Evolutionary conservation across 2,888 invertebrate species (phyloP).

Genomic region (Phymatocera aterrima): DNA sequence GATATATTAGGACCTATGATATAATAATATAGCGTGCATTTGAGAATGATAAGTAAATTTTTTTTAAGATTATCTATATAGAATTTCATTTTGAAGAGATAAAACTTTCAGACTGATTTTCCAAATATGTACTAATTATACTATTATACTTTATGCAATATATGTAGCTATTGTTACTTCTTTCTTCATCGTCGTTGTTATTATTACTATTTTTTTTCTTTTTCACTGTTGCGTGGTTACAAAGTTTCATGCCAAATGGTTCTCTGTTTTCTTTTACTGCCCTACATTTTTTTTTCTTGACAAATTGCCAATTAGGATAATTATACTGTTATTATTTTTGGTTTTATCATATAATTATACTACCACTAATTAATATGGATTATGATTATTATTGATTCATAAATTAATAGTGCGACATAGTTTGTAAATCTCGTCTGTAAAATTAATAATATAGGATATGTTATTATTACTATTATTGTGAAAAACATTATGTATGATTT

Average conservation of each 20-base stretch:
- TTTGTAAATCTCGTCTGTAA: conserved; percentile 30
- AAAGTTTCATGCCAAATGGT: conserved; percentile 20
- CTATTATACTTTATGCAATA: not conserved
- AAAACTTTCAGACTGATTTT: not conserved
- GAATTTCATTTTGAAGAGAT: not conserved
- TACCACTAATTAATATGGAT: conserved; percentile 11
- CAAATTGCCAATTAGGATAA: conserved; percentile 2
- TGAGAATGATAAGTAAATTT: not conserved
- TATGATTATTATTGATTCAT: not conserved
- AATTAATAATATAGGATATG: conserved; percentile 29
- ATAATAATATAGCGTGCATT: not conserved
- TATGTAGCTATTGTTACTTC: too few relatives aligned
- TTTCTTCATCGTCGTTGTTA: not conserved
- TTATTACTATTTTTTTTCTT: not conserved
- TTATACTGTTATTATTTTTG: conserved; percentile 11
- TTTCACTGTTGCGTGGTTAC: not conserved
- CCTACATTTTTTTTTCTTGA: too few relatives aligned
- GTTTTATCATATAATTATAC: conserved; percentile 9
- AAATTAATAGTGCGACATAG: conserved; percentile 3
- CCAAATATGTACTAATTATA: not conserved
- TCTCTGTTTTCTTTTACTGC: too few relatives aligned
- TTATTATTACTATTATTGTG: conserved; percentile 42
- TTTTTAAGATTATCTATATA: not conserved
- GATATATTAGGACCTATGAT: too few relatives aligned
- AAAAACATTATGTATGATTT: conserved; percentile 53